phyloP scores from a whole-genome alignment of 2,797 vertebrate species.

The Paguma larvata region DNA sequence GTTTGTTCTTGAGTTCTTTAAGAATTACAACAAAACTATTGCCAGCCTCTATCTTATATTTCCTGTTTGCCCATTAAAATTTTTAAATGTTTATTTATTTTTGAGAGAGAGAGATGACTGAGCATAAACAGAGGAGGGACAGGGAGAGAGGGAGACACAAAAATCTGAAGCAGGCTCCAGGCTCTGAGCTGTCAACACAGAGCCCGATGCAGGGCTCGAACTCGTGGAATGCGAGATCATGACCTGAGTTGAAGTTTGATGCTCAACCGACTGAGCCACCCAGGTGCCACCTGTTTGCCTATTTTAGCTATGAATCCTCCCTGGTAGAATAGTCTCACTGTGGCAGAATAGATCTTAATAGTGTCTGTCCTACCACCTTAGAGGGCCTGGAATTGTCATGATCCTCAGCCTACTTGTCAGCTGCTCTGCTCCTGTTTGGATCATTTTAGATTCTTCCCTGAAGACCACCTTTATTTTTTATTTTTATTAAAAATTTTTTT shows the following conservation, averaged over 20 bases:
- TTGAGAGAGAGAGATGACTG: no score
- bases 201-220: no score
- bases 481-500: not conserved
- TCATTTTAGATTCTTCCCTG: not conserved
- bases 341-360: not conserved
- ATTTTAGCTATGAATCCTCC: slow-evolving; percentile 24
- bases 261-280: no score
- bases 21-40: not conserved
- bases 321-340: not conserved
- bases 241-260: no score
- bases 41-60: not conserved
- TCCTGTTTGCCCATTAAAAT: not conserved
- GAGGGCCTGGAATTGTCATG: not conserved
- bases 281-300: not conserved
- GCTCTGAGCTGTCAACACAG: no score
- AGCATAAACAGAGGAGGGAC: no score
- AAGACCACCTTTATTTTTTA: not conserved
- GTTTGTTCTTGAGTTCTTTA: slow-evolving; percentile 56
- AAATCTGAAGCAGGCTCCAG: no score
- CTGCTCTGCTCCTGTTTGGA: not conserved
- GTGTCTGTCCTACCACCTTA: not conserved
- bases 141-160: no score
- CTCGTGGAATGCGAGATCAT: no score
- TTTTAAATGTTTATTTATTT: no score
- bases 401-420: not conserved